Conservation (phyloP, 2,113 vertebrate species). For the mouse (Mus musculus) region GRCm39 chrX:101426501-101427000, state of each 20-base stretch:
- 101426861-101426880: conserved; percentile 57
- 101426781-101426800: conserved; percentile 50
- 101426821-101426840: conserved; percentile 39
- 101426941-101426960: conserved; percentile 58
- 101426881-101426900: conserved; percentile 32
- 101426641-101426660: conserved; percentile 20
- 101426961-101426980: conserved; percentile 56
- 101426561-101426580: conserved; percentile 10
- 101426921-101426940: conserved; percentile 62
- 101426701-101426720: conserved; percentile 28
- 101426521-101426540: not conserved
- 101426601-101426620: not conserved
- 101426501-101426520: conserved; percentile 3
- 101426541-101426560: not conserved
- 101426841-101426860: conserved; percentile 30
- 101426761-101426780: conserved; percentile 58
- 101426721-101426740: conserved; percentile 47
- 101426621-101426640: conserved; percentile 12
- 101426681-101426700: conserved; percentile 25
- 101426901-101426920: conserved; percentile 52
- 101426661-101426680: conserved; percentile 54
- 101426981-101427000: conserved; percentile 51
- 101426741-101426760: conserved; percentile 46
- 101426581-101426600: not conserved
- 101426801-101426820: conserved; percentile 59